Evolutionary conservation across 1,140 invertebrate species (phyloP), one percentile per base, ranked within the genome.

Genomic region (Drusus annulatus): DNA sequence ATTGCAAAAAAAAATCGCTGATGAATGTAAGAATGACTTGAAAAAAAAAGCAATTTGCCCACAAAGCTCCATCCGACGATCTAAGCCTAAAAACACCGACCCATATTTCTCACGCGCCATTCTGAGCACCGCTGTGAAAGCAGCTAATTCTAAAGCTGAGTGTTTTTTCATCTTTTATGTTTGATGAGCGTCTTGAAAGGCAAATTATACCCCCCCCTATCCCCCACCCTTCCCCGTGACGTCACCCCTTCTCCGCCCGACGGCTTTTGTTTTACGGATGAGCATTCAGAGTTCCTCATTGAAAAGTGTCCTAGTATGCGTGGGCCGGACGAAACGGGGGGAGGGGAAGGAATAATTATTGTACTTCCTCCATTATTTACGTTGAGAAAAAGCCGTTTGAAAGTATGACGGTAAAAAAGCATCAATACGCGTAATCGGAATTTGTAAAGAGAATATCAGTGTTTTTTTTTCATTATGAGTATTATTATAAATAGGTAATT

Each of bases 131-230:
- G 54, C 36, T 1, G 54, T 28, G 62, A 65, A 65, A 31, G 62
- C 17, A 51, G 65, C 65, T 69, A 69, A 69, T 69, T 69, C 65
- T 69, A n/a, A 69, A 45, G 31, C 36, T 19, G 65, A 45, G 65
- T 19, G n/a, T 69, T 69, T 69, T 69, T 69, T 36, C 62, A 28
- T 36, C 65, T 69, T 69, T 69, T 69, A n/a, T 51, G 31, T 8
- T 63, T 50, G 16, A n/a, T 21, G 65, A 69, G 36, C 10, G 65
- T 69, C 16, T 69, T 69, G 60, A 63, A 63, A 21, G 31, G 65
- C 65, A 51, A 69, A 69, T 69, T 69, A 69, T 15, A 45, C 17
- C 36, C 65, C 45, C 36, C 36, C 16, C 65, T 4, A 28, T 10
- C 21, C 17, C 8, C 21, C 58, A 25, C 23, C 16, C n/a, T n/a